Base-by-base conservation (phyloP, 1,140 invertebrate species). In the Chironomus striatipennis region DNA sequence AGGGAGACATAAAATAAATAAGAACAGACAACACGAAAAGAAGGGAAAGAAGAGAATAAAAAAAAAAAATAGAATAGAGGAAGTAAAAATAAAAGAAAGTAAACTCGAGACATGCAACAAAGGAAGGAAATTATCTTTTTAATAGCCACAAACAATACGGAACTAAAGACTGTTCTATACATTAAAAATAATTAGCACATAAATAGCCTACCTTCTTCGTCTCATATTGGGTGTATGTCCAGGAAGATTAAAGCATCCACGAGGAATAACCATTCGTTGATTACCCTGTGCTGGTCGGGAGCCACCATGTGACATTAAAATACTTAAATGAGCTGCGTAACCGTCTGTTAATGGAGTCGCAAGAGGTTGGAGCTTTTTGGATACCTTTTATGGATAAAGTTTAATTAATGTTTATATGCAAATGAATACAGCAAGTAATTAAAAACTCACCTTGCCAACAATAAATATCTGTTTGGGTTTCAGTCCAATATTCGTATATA, bases 211-310 rank as follows among this genome's bases (percentile, higher is more conserved):
- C 65, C 65, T 70, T 20, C 73, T 74, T 15, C 86, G 86, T 82
- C 88, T 85, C 79, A 86, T 85, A 77, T 84, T 89, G 80, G 84
- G 85, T 83, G 87, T 89, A 83, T 92, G 92, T 76, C 87, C 90
- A 20, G 89, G 91, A 75, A 92, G 83, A 76, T 90, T 90, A 79
- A 98, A 94, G 77, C 93, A 93, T 43, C 93, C 92, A 72, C 94
- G 88, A 0, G 94, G 94, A n/a, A 98, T 92, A 9, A 98, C 91
- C 87, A 98, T 94, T 9, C 95, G 87, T 1, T 95, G 95, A 83
- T 98, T 98, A 0, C 95, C 95, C 81, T 95, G 91, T 4, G 95
- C 95, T n/a, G 95, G 91, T 75, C 95, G 86, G 20, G 93, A 94
- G 9, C 89, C 91, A 0, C 94, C 94, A 74, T 93, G 90, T 7